A percentile compares a stretch with the other conserved stretches of the same genome.
phyloP scores from a whole-genome alignment of 2,888 invertebrate genomes.

The Abscondita cerata region DNA sequence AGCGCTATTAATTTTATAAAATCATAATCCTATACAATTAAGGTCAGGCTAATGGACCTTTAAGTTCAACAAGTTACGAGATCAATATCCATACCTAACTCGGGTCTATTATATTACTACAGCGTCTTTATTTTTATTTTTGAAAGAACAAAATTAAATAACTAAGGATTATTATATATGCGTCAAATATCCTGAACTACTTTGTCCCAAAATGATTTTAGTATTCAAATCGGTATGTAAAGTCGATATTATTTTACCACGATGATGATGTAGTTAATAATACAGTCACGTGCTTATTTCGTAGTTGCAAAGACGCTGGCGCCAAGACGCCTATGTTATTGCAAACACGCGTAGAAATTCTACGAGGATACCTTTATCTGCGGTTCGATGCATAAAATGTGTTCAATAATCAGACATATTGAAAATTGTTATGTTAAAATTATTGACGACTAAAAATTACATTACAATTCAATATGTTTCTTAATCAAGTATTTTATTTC shows the following conservation, averaged over 20 bases:
- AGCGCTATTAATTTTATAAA: too few relatives aligned
- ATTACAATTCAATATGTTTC: too few relatives aligned
- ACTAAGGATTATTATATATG: too few relatives aligned
- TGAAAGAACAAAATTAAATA: neutral
- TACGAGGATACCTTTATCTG: constrained; percentile 15
- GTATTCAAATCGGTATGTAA: constrained; percentile 40
- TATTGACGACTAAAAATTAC: too few relatives aligned
- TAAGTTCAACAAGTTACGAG: constrained; percentile 1
- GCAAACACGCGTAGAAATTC: constrained; percentile 35
- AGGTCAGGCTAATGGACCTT: constrained; percentile 3
- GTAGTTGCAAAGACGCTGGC: constrained; percentile 43
- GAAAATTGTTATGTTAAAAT: too few relatives aligned
- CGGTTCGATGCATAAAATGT: neutral
- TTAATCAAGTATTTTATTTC: too few relatives aligned
- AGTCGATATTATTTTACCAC: constrained; percentile 42
- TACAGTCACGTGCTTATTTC: constrained; percentile 46
- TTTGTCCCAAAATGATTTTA: neutral
- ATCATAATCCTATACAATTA: neutral
- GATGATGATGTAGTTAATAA: constrained; percentile 46
- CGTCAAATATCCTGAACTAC: too few relatives aligned
- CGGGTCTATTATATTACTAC: neutral
- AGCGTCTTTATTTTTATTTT: neutral
- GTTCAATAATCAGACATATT: neutral
- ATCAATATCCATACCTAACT: neutral
- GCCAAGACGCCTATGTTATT: constrained; percentile 39